Conservation (phyloP, 2,888 invertebrate genomes). For the Laothoe populi region DNA sequence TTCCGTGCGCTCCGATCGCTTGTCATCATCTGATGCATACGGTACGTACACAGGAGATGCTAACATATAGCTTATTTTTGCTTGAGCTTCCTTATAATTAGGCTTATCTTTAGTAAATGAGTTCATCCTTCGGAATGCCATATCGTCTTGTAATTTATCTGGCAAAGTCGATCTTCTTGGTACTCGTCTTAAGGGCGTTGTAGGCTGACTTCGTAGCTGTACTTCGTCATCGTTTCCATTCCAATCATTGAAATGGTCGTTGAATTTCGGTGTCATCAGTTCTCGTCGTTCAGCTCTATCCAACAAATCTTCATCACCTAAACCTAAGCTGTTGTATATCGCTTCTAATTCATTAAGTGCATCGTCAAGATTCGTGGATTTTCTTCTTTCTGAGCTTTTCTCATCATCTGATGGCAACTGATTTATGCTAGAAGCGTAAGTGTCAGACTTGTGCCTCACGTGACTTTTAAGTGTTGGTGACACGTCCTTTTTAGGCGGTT, state of each 20-base stretch:
- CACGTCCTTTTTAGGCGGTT: constrained; percentile 61
- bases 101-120: constrained; percentile 82
- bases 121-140: constrained; percentile 91
- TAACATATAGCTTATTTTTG: constrained; percentile 87
- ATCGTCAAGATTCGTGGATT: constrained; percentile 93
- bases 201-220: constrained; percentile 75
- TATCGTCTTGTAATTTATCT: constrained; percentile 90
- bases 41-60: constrained; percentile 88
- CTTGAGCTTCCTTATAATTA: constrained; percentile 67
- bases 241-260: constrained; percentile 79
- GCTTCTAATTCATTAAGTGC: constrained; percentile 95
- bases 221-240: constrained; percentile 80
- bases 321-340: constrained; percentile 94
- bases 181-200: constrained; percentile 72
- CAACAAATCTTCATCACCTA: constrained; percentile 92
- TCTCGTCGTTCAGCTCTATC: constrained; percentile 92
- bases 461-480: constrained; percentile 74
- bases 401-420: constrained; percentile 79
- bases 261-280: constrained; percentile 83
- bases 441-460: constrained; percentile 77
- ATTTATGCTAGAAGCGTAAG: constrained; percentile 63
- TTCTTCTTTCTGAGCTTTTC: constrained; percentile 81
- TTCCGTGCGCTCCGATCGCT: constrained; percentile 86
- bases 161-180: constrained; percentile 82
- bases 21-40: constrained; percentile 76